These are phyloP conservation scores for Parauchenoglanis punctatus DNA, from an alignment of 2,797 vertebrate genomes.

Conservation along the genomic window DNA sequence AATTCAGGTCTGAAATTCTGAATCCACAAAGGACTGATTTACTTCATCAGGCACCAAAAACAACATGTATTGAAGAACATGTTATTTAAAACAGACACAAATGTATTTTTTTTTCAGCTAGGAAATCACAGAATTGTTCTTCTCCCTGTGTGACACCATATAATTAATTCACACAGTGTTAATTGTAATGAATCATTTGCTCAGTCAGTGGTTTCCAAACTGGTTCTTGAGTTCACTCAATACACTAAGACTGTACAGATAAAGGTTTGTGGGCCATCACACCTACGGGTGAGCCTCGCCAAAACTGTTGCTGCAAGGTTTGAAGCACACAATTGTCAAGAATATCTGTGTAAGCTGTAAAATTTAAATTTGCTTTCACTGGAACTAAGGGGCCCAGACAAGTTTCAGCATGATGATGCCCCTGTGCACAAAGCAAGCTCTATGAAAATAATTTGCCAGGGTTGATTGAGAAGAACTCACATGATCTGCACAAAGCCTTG, in stretches of 20 bases:
- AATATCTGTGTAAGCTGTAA: neutral
- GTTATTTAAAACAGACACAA: neutral
- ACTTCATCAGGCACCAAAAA: neutral
- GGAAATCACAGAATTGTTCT: neutral
- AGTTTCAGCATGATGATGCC: neutral
- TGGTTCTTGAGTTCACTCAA: neutral
- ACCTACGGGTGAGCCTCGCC: neutral
- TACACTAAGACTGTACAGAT: neutral
- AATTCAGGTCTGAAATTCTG: neutral
- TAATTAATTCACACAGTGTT: neutral
- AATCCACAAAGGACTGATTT: neutral
- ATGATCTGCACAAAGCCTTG: neutral
- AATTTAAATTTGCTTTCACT: neutral
- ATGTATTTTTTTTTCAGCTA: neutral
- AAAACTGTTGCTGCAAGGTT: neutral
- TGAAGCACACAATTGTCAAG: neutral
- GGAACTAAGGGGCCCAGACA: neutral
- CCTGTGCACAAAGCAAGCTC: neutral
- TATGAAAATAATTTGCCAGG: neutral
- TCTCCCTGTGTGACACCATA: neutral
- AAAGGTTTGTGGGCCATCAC: neutral
- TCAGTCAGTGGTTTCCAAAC: neutral
- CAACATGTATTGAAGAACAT: neutral
- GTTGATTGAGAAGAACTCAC: neutral
- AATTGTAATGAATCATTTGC: neutral